Evolutionary conservation across 2,113 vertebrate species (phyloP), one percentile per base, ranked within the genome.

Genomic region (Sapajus apella): DNA sequence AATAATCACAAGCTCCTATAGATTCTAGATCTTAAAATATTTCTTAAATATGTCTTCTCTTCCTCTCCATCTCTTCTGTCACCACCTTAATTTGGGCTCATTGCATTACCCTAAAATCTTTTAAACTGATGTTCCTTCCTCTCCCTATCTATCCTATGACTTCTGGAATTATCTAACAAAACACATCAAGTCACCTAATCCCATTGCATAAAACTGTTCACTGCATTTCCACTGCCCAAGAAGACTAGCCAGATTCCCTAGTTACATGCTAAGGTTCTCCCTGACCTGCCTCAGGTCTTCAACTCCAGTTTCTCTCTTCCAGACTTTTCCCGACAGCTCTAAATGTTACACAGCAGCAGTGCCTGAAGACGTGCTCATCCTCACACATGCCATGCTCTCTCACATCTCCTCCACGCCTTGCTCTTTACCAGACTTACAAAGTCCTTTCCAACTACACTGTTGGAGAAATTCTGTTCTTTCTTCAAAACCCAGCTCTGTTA

Each of bases 331-430:
- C 16, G 10, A 13, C 12, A 40, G 50, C 68, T 64, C 89, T 45
- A 12, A 18, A 25, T 2, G 47, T 43, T 5, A 58, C 2, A 40
- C 4, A 27, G 58, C 30, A 76, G 80, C 64, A 75, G 25, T 0
- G 47, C n/a, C 73, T 4, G 1, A 18, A 0, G 4, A 72, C 47
- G 2, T 68, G 23, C 76, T 11, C 0, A 30, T 61, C 10, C 61
- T 58, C 79, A n/a, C 47, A 45, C 47, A 35, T 0, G 5, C 5
- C 12, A 37, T 1, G 2, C 37, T 11, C 2, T 20, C 35, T 37
- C 92, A 20, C 7, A 12, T 50, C 88, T 58, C 45, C n/a, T 75
- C 68, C 35, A 18, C 0, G 4, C 16, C 55, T 75, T 35, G 7
- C 35, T 76, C 55, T 68, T 73, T 16, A 20, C 37, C 30, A 25